A percentile compares a stretch with the other conserved stretches of the same genome.
phyloP scores from a whole-genome alignment of 1,140 invertebrate genomes.

The Eubasilissa regina region DNA sequence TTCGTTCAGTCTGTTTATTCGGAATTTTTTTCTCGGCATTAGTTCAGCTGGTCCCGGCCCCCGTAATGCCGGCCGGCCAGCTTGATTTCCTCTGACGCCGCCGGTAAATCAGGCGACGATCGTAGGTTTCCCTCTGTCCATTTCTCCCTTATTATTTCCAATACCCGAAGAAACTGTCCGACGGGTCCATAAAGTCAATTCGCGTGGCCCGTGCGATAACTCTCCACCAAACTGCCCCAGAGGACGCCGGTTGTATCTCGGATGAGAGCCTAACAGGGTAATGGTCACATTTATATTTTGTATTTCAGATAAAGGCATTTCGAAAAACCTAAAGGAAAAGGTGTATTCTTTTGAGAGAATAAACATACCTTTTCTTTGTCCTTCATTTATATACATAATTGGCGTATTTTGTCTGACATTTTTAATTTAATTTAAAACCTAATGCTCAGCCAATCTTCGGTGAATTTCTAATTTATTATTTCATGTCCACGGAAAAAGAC shows the following conservation, averaged over 20 bases:
- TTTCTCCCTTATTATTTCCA: conserved; percentile 26
- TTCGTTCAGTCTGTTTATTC: too few relatives aligned
- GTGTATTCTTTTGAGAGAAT: too few relatives aligned
- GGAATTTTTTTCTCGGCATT: too few relatives aligned
- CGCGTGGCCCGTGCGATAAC: conserved; percentile 24
- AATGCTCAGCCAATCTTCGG: too few relatives aligned
- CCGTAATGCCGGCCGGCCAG: neutral
- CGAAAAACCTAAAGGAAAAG: neutral
- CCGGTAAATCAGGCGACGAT: conserved; percentile 10
- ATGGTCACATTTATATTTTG: conserved; percentile 19
- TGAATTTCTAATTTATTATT: too few relatives aligned
- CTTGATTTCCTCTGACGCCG: conserved; percentile 5
- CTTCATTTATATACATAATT: too few relatives aligned
- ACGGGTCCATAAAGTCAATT: conserved; percentile 22
- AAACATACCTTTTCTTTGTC: too few relatives aligned
- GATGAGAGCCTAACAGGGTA: conserved; percentile 12
- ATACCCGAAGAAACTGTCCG: conserved; percentile 27
- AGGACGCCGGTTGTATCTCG: conserved; percentile 15
- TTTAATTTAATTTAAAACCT: too few relatives aligned
- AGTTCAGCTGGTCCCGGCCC: too few relatives aligned
- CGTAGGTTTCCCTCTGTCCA: conserved; percentile 10
- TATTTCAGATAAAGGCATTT: conserved; percentile 1
- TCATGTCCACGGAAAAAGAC: too few relatives aligned
- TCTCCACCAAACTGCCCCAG: conserved; percentile 29
- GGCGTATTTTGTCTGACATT: too few relatives aligned